Percentiles rank a stretch among this genome's conserved stretches.
phyloP scores from a whole-genome alignment of 2,113 vertebrate species.

The Lota lota region DNA sequence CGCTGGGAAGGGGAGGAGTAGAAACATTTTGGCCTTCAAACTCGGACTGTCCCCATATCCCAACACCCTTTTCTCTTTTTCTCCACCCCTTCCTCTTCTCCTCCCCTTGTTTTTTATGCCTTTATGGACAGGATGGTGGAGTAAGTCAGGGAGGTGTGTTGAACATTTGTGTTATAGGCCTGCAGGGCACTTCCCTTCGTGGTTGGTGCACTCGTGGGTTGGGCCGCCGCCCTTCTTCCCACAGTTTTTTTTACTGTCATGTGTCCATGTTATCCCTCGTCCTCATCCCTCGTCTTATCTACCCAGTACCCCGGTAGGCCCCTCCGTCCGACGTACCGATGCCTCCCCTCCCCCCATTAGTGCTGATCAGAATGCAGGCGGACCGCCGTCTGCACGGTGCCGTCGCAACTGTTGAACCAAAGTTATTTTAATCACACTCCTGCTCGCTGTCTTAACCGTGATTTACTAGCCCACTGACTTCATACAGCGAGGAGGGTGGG shows the following conservation, averaged over 20 bases:
- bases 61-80: background rate
- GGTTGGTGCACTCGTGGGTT: too few relatives aligned
- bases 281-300: too few relatives aligned
- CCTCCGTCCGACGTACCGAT: background rate
- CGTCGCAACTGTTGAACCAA: background rate
- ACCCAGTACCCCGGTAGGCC: background rate
- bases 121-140: too few relatives aligned
- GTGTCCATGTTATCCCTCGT: too few relatives aligned
- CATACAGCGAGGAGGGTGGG: background rate
- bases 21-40: too few relatives aligned
- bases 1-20: background rate
- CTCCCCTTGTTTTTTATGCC: too few relatives aligned
- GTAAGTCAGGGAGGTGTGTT: too few relatives aligned
- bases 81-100: background rate
- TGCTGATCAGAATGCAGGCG: background rate
- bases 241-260: too few relatives aligned
- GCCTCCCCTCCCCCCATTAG: background rate
- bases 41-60: background rate
- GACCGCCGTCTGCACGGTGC: background rate
- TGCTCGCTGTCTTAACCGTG: background rate
- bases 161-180: too few relatives aligned
- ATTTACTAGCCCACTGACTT: constrained; percentile 1
- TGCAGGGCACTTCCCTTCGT: too few relatives aligned
- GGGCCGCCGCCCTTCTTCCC: too few relatives aligned
- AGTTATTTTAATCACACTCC: constrained; percentile 5